phyloP scores from a whole-genome alignment of 2,888 invertebrate genomes.

The Drosophila bunnanda region DNA sequence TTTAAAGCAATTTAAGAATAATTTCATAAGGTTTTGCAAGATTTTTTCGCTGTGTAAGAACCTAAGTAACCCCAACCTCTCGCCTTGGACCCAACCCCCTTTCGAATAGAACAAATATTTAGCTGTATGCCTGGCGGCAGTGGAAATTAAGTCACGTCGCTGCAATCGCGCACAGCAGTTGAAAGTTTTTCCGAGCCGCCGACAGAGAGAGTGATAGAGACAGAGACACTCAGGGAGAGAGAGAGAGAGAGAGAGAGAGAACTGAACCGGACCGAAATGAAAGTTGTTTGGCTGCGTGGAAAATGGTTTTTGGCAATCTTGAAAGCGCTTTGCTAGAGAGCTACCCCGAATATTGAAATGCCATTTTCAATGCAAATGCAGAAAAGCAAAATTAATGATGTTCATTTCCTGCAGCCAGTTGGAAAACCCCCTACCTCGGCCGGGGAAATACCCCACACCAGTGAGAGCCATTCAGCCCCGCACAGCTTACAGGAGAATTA shows the following conservation, averaged over 20 bases:
- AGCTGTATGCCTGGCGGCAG: conserved; percentile 69
- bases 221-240: neutral
- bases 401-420: conserved; percentile 73
- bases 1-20: no score
- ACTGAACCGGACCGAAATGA: conserved; percentile 22
- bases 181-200: conserved; percentile 43
- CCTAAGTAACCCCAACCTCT: conserved; percentile 15
- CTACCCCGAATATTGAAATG: conserved; percentile 68
- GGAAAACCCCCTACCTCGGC: conserved; percentile 2
- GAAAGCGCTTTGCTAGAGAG: conserved; percentile 53
- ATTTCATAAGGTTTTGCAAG: neutral
- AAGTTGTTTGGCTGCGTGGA: conserved; percentile 37
- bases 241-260: conserved; percentile 4
- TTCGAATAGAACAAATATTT: conserved; percentile 58
- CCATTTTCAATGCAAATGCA: conserved; percentile 79
- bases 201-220: neutral
- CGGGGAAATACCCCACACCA: neutral
- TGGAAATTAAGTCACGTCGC: conserved; percentile 84
- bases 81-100: conserved; percentile 7
- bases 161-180: conserved; percentile 82
- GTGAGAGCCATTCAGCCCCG: neutral
- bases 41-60: conserved; percentile 10
- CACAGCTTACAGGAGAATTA: conserved; percentile 78
- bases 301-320: conserved; percentile 59
- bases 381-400: conserved; percentile 81